A percentile compares a stretch with the other conserved stretches of the same genome.
Evolutionary conservation across 2,797 vertebrate genomes (phyloP).

Genomic region (Halcyon leucocephala): DNA sequence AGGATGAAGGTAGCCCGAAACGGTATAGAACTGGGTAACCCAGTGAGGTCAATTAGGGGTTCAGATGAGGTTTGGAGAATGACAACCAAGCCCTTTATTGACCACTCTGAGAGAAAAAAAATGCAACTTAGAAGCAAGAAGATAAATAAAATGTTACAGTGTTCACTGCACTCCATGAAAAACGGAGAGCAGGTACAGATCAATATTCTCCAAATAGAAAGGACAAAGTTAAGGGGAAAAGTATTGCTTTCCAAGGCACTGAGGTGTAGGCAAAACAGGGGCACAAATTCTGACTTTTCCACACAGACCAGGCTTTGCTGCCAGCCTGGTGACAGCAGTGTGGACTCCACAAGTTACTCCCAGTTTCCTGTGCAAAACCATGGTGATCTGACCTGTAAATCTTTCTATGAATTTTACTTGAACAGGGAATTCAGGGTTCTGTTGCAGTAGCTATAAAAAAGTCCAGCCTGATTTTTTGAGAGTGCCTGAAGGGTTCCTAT

Average conservation of each 20-base stretch:
- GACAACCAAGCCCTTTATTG: not conserved
- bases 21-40: not conserved
- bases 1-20: not conserved
- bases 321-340: not conserved
- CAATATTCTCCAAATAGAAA: conserved; percentile 26
- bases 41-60: not conserved
- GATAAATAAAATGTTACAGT: conserved; percentile 1
- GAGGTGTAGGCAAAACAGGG: not conserved
- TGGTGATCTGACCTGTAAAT: not conserved
- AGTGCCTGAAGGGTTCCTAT: not conserved
- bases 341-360: not conserved
- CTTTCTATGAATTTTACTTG: not conserved
- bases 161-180: not conserved
- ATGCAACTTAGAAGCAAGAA: not conserved
- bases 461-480: not conserved
- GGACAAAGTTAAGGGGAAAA: not conserved
- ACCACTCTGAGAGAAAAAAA: not conserved
- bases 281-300: not conserved
- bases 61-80: not conserved
- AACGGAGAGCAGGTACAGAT: not conserved
- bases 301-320: not conserved
- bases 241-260: not conserved
- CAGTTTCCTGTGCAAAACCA: not conserved
- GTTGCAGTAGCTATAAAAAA: not conserved
- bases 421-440: not conserved